Evolutionary conservation across 2,113 vertebrate genomes (phyloP).

Genomic region (Hippocampus guttulatus): DNA sequence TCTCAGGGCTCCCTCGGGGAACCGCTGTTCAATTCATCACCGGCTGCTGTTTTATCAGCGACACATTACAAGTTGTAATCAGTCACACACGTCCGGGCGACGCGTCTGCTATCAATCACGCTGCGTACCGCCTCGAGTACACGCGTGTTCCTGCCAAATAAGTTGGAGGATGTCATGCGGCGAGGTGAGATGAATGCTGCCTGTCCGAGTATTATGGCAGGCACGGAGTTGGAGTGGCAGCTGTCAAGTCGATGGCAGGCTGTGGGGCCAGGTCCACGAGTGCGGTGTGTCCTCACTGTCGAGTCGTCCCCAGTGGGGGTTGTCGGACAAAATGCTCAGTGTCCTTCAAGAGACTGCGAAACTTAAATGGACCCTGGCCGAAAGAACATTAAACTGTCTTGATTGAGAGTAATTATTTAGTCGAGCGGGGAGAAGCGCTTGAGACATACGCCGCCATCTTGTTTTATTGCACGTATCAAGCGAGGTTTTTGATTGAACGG

Average conservation of each 20-base stretch:
- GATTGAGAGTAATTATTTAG: too few relatives aligned
- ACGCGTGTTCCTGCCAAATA: neutral
- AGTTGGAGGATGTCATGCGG: neutral
- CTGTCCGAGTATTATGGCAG: neutral
- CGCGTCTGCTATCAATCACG: constrained; percentile 3
- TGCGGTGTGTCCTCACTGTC: neutral
- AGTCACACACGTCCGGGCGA: constrained; percentile 58
- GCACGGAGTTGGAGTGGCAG: neutral
- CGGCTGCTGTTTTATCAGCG: constrained; percentile 57
- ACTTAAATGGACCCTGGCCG: too few relatives aligned
- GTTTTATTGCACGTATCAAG: too few relatives aligned
- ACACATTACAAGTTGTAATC: constrained; percentile 60
- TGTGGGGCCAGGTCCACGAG: neutral
- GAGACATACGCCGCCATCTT: too few relatives aligned
- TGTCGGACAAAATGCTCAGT: neutral
- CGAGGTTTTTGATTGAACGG: too few relatives aligned
- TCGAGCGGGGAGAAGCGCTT: too few relatives aligned
- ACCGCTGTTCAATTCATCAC: constrained; percentile 55
- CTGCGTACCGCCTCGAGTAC: neutral
- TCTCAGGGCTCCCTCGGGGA: constrained; percentile 46
- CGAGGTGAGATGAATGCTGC: neutral
- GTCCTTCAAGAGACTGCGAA: constrained; percentile 1
- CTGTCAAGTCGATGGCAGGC: neutral
- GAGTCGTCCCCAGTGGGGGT: neutral
- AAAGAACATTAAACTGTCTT: too few relatives aligned